These are phyloP conservation scores for Sebastolobus alascanus DNA, from an alignment of 2,797 vertebrate genomes.

Conservation along the genomic window DNA sequence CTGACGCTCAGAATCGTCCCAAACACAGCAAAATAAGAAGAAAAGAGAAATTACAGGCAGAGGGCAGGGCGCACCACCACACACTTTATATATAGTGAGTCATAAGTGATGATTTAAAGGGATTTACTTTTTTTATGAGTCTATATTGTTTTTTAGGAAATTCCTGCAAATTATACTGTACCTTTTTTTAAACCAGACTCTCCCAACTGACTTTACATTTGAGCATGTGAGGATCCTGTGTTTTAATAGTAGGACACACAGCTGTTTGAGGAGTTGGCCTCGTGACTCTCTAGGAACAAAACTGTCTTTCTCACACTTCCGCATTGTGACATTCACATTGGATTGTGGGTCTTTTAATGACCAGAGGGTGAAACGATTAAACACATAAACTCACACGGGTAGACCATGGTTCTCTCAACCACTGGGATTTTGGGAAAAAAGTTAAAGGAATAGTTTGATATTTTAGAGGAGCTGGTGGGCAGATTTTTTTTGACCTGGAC, in stretches of 20 bases:
- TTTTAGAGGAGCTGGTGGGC: neutral
- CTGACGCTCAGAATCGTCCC: neutral
- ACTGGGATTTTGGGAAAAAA: neutral
- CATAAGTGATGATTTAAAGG: neutral
- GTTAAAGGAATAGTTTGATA: neutral
- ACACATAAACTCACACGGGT: neutral
- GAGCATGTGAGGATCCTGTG: neutral
- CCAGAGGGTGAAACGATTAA: neutral
- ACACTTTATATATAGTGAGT: neutral
- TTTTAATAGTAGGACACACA: neutral
- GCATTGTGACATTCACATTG: constrained; percentile 1
- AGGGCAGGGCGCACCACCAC: too few relatives aligned
- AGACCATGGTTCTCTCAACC: neutral
- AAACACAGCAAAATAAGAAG: neutral
- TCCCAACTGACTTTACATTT: neutral
- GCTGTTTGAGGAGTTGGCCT: neutral
- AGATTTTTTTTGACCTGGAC: neutral
- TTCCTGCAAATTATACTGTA: neutral
- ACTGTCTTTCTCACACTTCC: constrained; percentile 10
- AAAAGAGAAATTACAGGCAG: neutral
- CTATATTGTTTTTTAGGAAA: neutral
- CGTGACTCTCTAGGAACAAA: constrained; percentile 16
- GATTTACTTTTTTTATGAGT: neutral
- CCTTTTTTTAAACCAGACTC: neutral
- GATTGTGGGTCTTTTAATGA: neutral